phyloP scores from a whole-genome alignment of 1,140 invertebrate genomes.

The Pseudomyrmex pallidus region DNA sequence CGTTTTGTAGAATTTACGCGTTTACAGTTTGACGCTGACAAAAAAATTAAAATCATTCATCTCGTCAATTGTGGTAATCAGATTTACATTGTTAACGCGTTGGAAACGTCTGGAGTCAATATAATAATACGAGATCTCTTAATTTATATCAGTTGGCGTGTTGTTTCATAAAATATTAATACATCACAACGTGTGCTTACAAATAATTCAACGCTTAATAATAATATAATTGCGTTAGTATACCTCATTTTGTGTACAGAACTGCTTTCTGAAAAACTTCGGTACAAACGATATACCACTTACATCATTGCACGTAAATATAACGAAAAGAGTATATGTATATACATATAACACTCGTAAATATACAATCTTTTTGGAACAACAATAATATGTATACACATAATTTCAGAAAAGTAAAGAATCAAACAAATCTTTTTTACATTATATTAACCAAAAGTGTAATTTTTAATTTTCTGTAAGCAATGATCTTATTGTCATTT shows the following conservation, averaged over 20 bases:
- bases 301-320: constrained; percentile 28
- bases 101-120: constrained; percentile 4
- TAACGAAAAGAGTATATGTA: constrained; percentile 8
- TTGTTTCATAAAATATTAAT: not conserved
- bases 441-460: too few species aligned
- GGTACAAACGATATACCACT: not conserved
- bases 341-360: not conserved
- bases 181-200: constrained; percentile 2
- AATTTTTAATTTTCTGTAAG: not conserved
- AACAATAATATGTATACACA: constrained; percentile 4
- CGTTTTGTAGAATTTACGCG: constrained; percentile 1
- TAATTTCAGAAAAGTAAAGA: not conserved
- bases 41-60: constrained; percentile 20
- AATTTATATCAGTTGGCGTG: constrained; percentile 21
- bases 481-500: constrained; percentile 27
- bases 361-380: not conserved
- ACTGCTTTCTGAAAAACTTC: not conserved
- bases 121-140: constrained; percentile 12
- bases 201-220: constrained; percentile 19
- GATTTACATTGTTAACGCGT: not conserved
- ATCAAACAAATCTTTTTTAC: too few species aligned
- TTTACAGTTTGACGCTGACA: not conserved
- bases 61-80: too few species aligned
- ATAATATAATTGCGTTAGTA: constrained; percentile 17
- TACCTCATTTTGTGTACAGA: not conserved